Conservation (phyloP, 1,140 invertebrate species). For the Calephelis virginiensis region DNA sequence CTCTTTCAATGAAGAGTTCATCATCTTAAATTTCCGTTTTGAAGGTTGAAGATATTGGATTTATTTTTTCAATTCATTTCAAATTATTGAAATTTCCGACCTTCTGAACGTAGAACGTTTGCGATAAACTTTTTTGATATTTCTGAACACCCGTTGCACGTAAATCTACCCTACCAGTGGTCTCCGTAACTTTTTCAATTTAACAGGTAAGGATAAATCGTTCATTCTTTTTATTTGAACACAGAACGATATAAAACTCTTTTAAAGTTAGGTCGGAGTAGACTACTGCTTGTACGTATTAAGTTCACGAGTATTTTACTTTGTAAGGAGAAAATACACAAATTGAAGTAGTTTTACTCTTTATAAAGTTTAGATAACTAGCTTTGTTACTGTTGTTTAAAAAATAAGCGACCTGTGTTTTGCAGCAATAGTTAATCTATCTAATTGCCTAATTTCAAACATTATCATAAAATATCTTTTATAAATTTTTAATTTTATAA, state of each 20-base stretch:
- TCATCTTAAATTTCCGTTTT: conserved; percentile 35
- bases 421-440: too few relatives aligned
- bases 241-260: conserved; percentile 72
- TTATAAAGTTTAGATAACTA: not conserved
- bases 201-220: conserved; percentile 77
- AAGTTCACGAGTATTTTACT: conserved; percentile 52
- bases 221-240: conserved; percentile 76
- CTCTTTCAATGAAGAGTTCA: conserved; percentile 25
- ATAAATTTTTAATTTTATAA: too few relatives aligned
- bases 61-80: conserved; percentile 49
- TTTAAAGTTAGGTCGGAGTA: conserved; percentile 48
- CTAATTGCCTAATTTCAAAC: too few relatives aligned
- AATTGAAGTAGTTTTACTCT: conserved; percentile 6
- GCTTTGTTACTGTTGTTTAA: not conserved
- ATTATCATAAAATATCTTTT: too few relatives aligned
- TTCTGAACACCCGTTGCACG: conserved; percentile 69
- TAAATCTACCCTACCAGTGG: conserved; percentile 72
- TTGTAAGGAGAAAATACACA: conserved; percentile 11
- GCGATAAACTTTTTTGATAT: conserved; percentile 75
- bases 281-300: conserved; percentile 58
- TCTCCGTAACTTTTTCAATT: conserved; percentile 76
- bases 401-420: not conserved
- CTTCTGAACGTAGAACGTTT: conserved; percentile 49
- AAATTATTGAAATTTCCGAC: conserved; percentile 60
- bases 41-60: conserved; percentile 33